phyloP scores from a whole-genome alignment of 2,797 vertebrate species.

The Acipenser ruthenus region DNA sequence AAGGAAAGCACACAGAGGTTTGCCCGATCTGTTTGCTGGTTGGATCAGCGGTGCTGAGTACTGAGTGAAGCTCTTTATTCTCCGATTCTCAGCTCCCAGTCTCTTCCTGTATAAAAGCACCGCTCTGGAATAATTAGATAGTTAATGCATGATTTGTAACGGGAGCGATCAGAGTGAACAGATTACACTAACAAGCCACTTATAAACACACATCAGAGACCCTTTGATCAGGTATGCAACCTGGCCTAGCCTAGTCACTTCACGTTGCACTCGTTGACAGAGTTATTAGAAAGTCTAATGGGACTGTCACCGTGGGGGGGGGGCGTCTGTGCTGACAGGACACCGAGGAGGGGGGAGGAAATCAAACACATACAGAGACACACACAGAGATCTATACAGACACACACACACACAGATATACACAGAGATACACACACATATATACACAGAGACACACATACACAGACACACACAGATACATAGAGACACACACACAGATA shows the following conservation, averaged over 20 bases:
- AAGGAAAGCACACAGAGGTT: no score
- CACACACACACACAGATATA: no score
- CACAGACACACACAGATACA: no score
- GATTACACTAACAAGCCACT: slow-evolving; percentile 59
- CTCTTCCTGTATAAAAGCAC: slow-evolving; percentile 46
- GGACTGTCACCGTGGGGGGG: slow-evolving; percentile 12
- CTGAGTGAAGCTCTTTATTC: no score
- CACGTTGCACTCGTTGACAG: slow-evolving; percentile 57
- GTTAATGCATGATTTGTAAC: slow-evolving; percentile 49
- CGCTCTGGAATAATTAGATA: slow-evolving; percentile 55
- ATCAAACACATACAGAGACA: slow-evolving; percentile 17
- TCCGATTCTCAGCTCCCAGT: slow-evolving; percentile 16
- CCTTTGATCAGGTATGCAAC: slow-evolving; percentile 69
- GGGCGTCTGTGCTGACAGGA: slow-evolving; percentile 28
- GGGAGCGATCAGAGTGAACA: slow-evolving; percentile 59
- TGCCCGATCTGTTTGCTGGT: no score
- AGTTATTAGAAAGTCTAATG: slow-evolving; percentile 52
- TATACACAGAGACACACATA: no score
- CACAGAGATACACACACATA: no score
- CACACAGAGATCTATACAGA: not conserved
- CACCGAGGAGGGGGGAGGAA: slow-evolving; percentile 38
- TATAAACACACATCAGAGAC: slow-evolving; percentile 54
- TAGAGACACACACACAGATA: no score
- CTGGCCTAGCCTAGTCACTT: slow-evolving; percentile 58
- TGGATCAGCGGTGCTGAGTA: no score